A percentile compares a stretch with the other conserved stretches of the same genome.
These are phyloP conservation scores for Drosophila robusta DNA, from an alignment of 2,888 invertebrate genomes.

Conservation along the genomic window DNA sequence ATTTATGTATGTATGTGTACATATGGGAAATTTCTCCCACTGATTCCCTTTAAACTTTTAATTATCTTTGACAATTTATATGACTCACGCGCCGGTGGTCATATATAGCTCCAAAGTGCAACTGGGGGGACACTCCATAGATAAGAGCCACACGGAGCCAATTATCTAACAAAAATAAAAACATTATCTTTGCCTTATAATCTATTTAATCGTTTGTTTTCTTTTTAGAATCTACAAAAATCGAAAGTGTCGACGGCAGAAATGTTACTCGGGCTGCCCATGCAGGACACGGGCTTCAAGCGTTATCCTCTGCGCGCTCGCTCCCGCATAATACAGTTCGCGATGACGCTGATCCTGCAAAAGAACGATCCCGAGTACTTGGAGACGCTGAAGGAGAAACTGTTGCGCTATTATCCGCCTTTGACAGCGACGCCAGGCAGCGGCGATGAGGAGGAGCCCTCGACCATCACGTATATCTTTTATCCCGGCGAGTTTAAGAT, in stretches of 20 bases:
- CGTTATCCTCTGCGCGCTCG: constrained; percentile 93
- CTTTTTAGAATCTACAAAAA: constrained; percentile 90
- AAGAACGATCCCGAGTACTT: constrained; percentile 92
- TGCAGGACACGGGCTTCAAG: constrained; percentile 95
- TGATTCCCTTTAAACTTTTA: neutral
- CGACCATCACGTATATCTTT: constrained; percentile 88
- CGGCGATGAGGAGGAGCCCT: constrained; percentile 64
- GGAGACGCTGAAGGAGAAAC: constrained; percentile 89
- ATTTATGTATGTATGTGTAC: no score
- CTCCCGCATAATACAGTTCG: constrained; percentile 94
- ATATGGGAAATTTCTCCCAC: neutral
- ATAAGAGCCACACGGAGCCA: constrained; percentile 24
- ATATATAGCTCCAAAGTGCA: neutral
- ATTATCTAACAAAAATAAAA: neutral
- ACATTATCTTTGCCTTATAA: constrained; percentile 1
- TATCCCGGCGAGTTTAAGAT: constrained; percentile 96
- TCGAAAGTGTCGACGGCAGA: constrained; percentile 94
- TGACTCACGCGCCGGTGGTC: constrained; percentile 20
- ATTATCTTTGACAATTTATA: neutral
- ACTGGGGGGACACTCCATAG: constrained; percentile 9
- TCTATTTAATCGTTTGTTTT: constrained; percentile 20
- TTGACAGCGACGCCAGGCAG: constrained; percentile 81
- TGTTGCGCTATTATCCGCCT: constrained; percentile 90
- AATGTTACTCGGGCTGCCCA: constrained; percentile 95
- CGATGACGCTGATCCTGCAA: constrained; percentile 94